phyloP scores from a whole-genome alignment of 2,888 invertebrate genomes.

The Ephialtes manifestator region DNA sequence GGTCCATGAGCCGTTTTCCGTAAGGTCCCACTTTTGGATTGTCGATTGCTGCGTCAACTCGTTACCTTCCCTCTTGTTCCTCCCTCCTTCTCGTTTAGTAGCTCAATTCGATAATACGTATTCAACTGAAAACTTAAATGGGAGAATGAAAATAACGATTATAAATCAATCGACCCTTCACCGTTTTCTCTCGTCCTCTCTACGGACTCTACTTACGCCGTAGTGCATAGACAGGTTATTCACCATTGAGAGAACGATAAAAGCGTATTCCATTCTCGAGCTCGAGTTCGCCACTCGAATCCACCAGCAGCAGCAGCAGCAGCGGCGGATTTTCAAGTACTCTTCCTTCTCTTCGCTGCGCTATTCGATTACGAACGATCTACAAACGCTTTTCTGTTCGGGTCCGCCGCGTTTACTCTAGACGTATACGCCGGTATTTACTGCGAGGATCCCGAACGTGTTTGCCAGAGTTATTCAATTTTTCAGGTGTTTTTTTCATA shows the following conservation, averaged over 20 bases:
- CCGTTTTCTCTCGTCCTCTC: not conserved
- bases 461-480: not conserved
- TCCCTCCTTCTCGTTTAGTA: not conserved
- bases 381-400: constrained; percentile 24
- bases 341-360: not conserved
- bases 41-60: not conserved
- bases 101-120: not conserved
- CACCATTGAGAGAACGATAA: constrained; percentile 20
- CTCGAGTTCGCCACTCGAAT: constrained; percentile 33
- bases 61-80: too few relatives aligned
- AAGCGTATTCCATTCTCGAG: constrained; percentile 33
- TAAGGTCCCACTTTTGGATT: not conserved
- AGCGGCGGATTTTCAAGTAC: constrained; percentile 30
- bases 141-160: constrained; percentile 16
- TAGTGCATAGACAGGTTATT: not conserved
- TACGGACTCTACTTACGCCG: not conserved
- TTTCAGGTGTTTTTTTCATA: not conserved
- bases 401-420: not conserved
- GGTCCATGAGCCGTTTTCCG: not conserved
- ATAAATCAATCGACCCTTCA: constrained; percentile 21
- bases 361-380: constrained; percentile 39
- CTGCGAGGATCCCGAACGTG: not conserved
- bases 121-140: not conserved
- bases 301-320: constrained; percentile 13
- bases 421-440: not conserved